A percentile compares a stretch with the other conserved stretches of the same genome.
These are phyloP conservation scores for Phengaris arion DNA, from an alignment of 2,888 invertebrate genomes.

Conservation along the genomic window DNA sequence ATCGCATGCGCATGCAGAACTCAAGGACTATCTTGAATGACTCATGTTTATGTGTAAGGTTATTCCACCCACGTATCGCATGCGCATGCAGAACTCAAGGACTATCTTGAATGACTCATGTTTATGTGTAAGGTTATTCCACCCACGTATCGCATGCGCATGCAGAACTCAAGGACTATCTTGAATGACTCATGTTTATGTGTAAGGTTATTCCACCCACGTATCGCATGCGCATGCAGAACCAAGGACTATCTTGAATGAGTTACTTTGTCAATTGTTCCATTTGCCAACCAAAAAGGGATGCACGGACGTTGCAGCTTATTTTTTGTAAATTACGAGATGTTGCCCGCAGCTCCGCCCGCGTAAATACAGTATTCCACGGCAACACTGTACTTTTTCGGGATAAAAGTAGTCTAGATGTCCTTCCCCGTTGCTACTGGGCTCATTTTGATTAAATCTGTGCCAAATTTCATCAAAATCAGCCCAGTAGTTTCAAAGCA, in stretches of 20 bases:
- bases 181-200: neutral
- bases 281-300: neutral
- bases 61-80: neutral
- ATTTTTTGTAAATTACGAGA: too few species aligned
- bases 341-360: too few species aligned
- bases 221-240: neutral
- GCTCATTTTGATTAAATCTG: too few species aligned
- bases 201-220: neutral
- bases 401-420: too few species aligned
- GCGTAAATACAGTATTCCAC: too few species aligned
- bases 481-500: too few species aligned
- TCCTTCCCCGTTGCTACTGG: too few species aligned
- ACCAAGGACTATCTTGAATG: neutral
- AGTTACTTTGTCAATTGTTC: constrained; percentile 11
- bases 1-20: neutral
- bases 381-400: too few species aligned
- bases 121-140: neutral
- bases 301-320: too few species aligned
- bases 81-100: neutral
- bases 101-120: neutral
- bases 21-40: neutral
- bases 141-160: neutral
- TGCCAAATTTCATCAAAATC: too few species aligned
- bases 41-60: neutral
- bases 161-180: constrained; percentile 11